Evolutionary conservation across 2,797 vertebrate genomes (phyloP).

Genomic region (Esox lucius): DNA sequence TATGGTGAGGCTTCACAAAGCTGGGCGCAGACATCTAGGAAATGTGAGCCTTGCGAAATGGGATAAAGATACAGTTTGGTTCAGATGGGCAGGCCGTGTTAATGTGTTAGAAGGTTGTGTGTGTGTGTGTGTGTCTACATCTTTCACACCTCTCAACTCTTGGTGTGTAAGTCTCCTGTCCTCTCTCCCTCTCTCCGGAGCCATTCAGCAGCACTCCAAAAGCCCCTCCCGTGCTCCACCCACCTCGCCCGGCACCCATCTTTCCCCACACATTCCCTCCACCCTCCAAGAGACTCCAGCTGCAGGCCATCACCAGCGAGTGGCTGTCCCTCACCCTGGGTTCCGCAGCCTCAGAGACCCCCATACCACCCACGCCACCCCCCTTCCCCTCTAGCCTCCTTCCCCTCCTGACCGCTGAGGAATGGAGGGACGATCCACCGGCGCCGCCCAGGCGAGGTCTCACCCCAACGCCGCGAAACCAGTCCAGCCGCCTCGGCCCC

Average conservation of each 20-base stretch:
- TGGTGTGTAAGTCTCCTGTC: slow-evolving; percentile 9
- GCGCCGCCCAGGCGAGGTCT: slow-evolving; percentile 40
- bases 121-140: too few relatives aligned
- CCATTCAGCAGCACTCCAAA: slow-evolving; percentile 62
- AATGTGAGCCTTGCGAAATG: neutral
- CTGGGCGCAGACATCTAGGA: neutral
- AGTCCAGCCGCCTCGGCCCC: neutral
- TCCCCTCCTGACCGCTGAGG: slow-evolving; percentile 69
- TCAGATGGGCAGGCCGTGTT: neutral
- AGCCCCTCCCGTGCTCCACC: slow-evolving; percentile 61
- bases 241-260: slow-evolving; percentile 50
- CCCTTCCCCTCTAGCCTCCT: slow-evolving; percentile 65
- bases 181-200: slow-evolving; percentile 62
- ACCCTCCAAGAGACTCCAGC: slow-evolving; percentile 59
- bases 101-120: neutral
- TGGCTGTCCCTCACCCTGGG: slow-evolving; percentile 78
- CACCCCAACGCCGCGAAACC: slow-evolving; percentile 33
- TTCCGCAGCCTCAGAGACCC: slow-evolving; percentile 51
- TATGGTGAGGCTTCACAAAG: neutral
- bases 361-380: slow-evolving; percentile 42
- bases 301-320: slow-evolving; percentile 72
- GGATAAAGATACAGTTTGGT: neutral
- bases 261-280: slow-evolving; percentile 60
- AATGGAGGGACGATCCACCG: slow-evolving; percentile 55
- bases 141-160: neutral